Conservation (phyloP, 2,113 vertebrate species). For the Paedocypris sp. region DNA sequence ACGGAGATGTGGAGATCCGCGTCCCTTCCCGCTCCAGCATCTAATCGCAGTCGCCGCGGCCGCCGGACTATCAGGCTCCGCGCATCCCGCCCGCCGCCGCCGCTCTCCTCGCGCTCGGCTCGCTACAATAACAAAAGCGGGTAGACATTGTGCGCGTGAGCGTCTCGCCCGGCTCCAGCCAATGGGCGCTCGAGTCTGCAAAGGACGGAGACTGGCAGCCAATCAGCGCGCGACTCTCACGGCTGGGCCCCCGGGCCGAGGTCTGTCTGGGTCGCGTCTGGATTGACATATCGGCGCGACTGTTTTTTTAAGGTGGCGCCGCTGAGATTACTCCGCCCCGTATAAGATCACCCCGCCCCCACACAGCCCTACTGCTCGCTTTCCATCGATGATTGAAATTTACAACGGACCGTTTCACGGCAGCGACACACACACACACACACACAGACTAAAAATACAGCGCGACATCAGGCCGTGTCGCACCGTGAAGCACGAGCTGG, state of each 20-base stretch:
- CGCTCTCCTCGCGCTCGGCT: constrained; percentile 40
- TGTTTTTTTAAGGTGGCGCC: constrained; percentile 49
- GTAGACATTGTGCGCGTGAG: constrained; percentile 53
- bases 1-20: constrained; percentile 23
- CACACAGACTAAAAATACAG: too few relatives aligned
- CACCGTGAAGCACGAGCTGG: too few relatives aligned
- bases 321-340: constrained; percentile 37
- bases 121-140: constrained; percentile 58
- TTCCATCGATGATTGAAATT: constrained; percentile 14
- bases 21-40: constrained; percentile 32
- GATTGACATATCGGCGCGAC: constrained; percentile 57
- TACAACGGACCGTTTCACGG: not conserved
- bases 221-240: constrained; percentile 41
- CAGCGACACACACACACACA: too few relatives aligned
- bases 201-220: constrained; percentile 29
- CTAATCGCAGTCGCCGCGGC: constrained; percentile 27
- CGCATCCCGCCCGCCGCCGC: constrained; percentile 45
- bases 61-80: constrained; percentile 36
- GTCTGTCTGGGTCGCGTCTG: constrained; percentile 49
- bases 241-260: constrained; percentile 38
- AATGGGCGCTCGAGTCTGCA: constrained; percentile 44
- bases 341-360: not conserved
- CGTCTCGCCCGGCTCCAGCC: constrained; percentile 49
- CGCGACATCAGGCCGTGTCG: too few relatives aligned
- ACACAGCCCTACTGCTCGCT: not conserved